phyloP scores from a whole-genome alignment of 2,888 invertebrate genomes.

The Eledone cirrhosa region DNA sequence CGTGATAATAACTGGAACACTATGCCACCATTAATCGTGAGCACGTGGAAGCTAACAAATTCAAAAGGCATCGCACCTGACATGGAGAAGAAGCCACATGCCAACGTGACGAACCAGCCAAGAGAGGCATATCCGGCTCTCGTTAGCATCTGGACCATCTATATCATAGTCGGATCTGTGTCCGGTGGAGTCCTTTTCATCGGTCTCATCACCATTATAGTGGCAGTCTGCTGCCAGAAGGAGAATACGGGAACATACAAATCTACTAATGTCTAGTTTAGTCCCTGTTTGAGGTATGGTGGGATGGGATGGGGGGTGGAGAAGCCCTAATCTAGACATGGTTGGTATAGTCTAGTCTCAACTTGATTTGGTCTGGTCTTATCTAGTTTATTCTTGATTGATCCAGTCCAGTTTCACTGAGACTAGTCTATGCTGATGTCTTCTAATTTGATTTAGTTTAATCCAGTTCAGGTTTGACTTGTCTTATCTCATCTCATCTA shows the following conservation, averaged over 20 bases:
- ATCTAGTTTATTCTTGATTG: no score
- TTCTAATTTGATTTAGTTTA: no score
- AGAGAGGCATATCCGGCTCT: not conserved
- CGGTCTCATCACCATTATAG: slow-evolving; percentile 55
- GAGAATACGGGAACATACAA: slow-evolving; percentile 51
- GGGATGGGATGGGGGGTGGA: no score
- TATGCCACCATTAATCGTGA: not conserved
- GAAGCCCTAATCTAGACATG: no score
- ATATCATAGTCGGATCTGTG: slow-evolving; percentile 58
- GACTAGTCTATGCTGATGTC: no score
- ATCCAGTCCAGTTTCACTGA: no score
- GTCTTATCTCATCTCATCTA: no score
- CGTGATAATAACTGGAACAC: not conserved
- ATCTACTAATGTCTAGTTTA: slow-evolving; percentile 51
- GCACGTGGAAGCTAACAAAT: not conserved
- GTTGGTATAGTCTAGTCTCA: no score
- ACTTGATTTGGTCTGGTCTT: no score
- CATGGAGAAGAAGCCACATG: slow-evolving; percentile 19
- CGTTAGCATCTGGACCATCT: slow-evolving; percentile 56
- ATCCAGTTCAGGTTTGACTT: no score
- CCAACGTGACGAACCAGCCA: not conserved
- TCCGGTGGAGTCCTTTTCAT: slow-evolving; percentile 55
- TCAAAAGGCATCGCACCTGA: not conserved
- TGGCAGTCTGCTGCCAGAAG: slow-evolving; percentile 54
- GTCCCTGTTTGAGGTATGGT: no score